A percentile compares a stretch with the other conserved stretches of the same genome.
phyloP scores from a whole-genome alignment of 2,888 invertebrate species.

The Thera britannica region DNA sequence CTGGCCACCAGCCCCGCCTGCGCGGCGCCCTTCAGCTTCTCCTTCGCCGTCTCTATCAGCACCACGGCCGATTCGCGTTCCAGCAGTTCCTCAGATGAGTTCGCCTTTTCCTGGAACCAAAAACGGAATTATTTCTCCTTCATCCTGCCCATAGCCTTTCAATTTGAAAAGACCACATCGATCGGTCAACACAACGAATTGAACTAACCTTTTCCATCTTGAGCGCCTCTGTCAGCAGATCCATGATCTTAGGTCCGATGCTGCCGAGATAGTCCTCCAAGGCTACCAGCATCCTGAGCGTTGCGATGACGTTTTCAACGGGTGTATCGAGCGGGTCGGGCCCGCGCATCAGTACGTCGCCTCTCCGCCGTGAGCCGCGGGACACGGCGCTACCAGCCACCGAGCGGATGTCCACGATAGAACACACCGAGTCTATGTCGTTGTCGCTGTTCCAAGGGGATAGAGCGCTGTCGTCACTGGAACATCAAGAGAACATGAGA shows the following conservation, averaged over 20 bases:
- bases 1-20: constrained; percentile 87
- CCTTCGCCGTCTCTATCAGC: constrained; percentile 93
- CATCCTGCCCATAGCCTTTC: too few species aligned
- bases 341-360: constrained; percentile 23
- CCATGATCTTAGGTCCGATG: constrained; percentile 91
- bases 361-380: constrained; percentile 32
- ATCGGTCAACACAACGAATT: background rate
- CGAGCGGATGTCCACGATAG: constrained; percentile 55
- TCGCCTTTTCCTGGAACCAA: constrained; percentile 78
- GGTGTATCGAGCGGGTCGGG: constrained; percentile 59
- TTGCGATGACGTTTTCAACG: constrained; percentile 86
- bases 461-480: constrained; percentile 59
- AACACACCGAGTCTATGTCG: constrained; percentile 62
- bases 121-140: too few species aligned
- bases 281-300: constrained; percentile 90
- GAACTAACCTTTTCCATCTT: constrained; percentile 88
- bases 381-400: constrained; percentile 46
- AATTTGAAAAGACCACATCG: too few species aligned
- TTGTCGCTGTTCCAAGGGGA: constrained; percentile 76
- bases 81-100: constrained; percentile 90
- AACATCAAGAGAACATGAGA: background rate
- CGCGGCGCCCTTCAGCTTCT: constrained; percentile 92
- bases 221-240: constrained; percentile 90
- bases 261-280: constrained; percentile 94
- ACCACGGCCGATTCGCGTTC: constrained; percentile 90